Evolutionary conservation across 2,113 vertebrate species (phyloP).

Genomic region (Noctilio leporinus): DNA sequence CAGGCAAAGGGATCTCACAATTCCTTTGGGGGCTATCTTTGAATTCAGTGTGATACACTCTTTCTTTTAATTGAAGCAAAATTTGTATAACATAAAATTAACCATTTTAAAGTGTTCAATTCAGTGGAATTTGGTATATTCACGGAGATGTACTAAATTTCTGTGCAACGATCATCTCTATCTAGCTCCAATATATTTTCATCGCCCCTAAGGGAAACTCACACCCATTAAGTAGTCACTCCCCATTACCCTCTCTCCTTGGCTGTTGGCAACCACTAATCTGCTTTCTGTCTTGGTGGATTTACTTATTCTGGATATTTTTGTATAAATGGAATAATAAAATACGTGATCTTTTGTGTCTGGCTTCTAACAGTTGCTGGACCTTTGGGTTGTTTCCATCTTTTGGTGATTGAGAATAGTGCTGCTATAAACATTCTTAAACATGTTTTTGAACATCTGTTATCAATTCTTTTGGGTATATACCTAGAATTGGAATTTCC

Average conservation of each 20-base stretch:
- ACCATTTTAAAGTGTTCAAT: background rate
- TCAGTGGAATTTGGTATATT: background rate
- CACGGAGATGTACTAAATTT: no score
- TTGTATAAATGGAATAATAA: background rate
- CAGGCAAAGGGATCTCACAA: background rate
- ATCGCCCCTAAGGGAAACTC: background rate
- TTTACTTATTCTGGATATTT: background rate
- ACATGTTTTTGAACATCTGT: background rate
- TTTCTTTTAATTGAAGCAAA: background rate
- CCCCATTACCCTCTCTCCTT: background rate
- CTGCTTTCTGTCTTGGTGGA: background rate
- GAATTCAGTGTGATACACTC: background rate
- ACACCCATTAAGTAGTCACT: background rate
- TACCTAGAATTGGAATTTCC: background rate
- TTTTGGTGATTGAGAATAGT: background rate
- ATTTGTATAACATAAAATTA: background rate
- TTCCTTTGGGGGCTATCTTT: background rate
- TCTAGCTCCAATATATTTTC: background rate
- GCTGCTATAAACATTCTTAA: background rate
- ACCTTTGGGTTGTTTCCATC: background rate
- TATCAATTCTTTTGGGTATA: background rate
- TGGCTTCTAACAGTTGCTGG: background rate
- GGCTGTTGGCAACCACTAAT: background rate
- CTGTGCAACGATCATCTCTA: background rate
- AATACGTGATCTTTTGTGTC: background rate